Percentiles rank a stretch among this genome's conserved stretches.
These are phyloP conservation scores for Brenthis daphne DNA, from an alignment of 2,888 invertebrate species.

Conservation along the genomic window DNA sequence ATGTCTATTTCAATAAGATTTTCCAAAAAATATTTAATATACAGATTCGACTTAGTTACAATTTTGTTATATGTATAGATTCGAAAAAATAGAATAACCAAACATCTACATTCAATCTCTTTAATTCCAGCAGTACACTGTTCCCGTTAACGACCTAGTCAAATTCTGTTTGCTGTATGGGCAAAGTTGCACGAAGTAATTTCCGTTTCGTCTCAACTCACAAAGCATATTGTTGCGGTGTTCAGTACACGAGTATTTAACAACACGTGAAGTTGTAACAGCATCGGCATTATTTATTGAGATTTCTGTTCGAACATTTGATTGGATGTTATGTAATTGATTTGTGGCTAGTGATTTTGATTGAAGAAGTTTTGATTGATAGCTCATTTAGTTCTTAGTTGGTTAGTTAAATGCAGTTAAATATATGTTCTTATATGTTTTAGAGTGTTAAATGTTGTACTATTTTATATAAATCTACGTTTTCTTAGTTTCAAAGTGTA, in stretches of 20 bases:
- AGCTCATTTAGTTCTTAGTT: too few relatives aligned
- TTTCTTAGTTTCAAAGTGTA: too few relatives aligned
- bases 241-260: slow-evolving; percentile 30
- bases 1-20: too few relatives aligned
- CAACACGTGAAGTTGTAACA: slow-evolving; percentile 33
- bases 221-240: slow-evolving; percentile 49
- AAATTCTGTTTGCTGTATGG: slow-evolving; percentile 34
- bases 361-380: too few relatives aligned
- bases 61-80: too few relatives aligned
- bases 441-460: too few relatives aligned
- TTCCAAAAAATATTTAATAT: too few relatives aligned
- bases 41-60: too few relatives aligned
- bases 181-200: slow-evolving; percentile 57
- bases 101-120: not conserved
- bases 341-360: not conserved
- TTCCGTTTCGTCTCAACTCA: slow-evolving; percentile 56
- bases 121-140: not conserved
- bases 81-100: too few relatives aligned
- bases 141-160: slow-evolving; percentile 25
- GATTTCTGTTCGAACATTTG: slow-evolving; percentile 9
- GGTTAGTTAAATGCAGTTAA: too few relatives aligned
- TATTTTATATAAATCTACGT: too few relatives aligned
- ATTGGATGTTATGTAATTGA: not conserved
- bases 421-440: too few relatives aligned
- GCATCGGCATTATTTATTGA: slow-evolving; percentile 24